Percentiles rank a stretch among this genome's conserved stretches.
These are phyloP conservation scores for Caenorhabditis wallacei DNA, from an alignment of 2,888 invertebrate species.

Conservation along the genomic window DNA sequence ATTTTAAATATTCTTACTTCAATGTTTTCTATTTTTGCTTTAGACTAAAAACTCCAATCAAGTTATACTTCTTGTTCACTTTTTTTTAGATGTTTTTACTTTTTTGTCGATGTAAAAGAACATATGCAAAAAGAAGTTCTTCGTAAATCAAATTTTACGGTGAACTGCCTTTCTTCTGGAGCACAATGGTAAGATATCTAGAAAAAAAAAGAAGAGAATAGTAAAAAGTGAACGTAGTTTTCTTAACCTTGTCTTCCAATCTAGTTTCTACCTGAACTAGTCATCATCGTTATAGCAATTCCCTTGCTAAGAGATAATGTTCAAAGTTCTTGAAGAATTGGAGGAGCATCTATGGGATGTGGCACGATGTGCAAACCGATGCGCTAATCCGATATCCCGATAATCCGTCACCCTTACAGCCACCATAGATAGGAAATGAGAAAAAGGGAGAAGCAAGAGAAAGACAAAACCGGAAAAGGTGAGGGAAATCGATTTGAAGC, in stretches of 20 bases:
- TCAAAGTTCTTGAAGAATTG: slow-evolving; percentile 11
- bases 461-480: slow-evolving; percentile 54
- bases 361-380: slow-evolving; percentile 37
- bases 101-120: slow-evolving; percentile 2
- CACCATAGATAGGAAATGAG: slow-evolving; percentile 12
- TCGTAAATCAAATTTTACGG: slow-evolving; percentile 48
- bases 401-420: slow-evolving; percentile 36
- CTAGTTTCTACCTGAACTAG: too few species aligned
- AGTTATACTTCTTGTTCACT: too few species aligned
- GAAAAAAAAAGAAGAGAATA: slow-evolving; percentile 3
- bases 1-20: too few species aligned
- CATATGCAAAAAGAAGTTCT: slow-evolving; percentile 25
- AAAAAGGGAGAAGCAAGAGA: slow-evolving; percentile 6
- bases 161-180: slow-evolving; percentile 45
- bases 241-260: background rate
- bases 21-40: too few species aligned
- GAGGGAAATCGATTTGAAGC: slow-evolving; percentile 52
- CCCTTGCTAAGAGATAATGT: background rate
- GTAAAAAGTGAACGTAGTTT: background rate
- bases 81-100: too few species aligned
- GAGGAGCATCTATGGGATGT: background rate
- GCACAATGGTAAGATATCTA: slow-evolving; percentile 33
- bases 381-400: slow-evolving; percentile 50
- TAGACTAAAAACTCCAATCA: too few species aligned
- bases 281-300: too few species aligned